phyloP scores from a whole-genome alignment of 1,140 invertebrate genomes.

The Lepidurus couesii region DNA sequence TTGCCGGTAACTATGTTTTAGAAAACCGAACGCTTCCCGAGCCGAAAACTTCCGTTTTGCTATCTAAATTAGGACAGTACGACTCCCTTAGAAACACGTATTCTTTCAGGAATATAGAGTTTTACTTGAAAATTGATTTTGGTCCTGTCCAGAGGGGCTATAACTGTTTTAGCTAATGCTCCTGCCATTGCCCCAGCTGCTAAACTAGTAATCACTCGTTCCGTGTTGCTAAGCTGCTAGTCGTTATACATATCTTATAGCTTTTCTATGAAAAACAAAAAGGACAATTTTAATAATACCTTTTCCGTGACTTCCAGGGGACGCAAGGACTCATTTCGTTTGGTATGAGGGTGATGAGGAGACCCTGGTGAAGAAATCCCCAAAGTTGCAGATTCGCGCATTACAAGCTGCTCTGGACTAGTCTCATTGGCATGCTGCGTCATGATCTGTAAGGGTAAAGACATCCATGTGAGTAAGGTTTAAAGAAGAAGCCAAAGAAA shows the following conservation, averaged over 20 bases:
- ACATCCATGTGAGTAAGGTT: neutral
- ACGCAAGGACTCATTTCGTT: neutral
- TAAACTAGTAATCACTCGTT: constrained; percentile 62
- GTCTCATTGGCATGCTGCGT: neutral
- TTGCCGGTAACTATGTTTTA: constrained; percentile 59
- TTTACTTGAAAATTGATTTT: constrained; percentile 96
- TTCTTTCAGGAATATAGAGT: constrained; percentile 33
- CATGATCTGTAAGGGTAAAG: neutral
- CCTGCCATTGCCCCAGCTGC: constrained; percentile 82
- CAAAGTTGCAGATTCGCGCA: neutral
- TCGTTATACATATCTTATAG: neutral
- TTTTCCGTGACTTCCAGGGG: neutral
- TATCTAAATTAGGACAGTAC: constrained; percentile 38
- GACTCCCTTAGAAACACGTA: neutral
- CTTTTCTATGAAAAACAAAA: neutral
- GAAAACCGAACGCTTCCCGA: constrained; percentile 67
- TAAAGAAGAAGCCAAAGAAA: neutral
- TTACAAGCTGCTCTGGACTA: neutral
- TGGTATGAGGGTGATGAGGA: neutral
- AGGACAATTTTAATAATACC: neutral
- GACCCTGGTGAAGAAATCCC: neutral
- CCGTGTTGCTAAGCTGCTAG: constrained; percentile 43
- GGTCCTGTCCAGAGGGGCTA: constrained; percentile 92
- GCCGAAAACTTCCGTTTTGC: constrained; percentile 70
- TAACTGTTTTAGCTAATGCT: constrained; percentile 88